Conservation (phyloP, 2,888 invertebrate genomes). For the Galeruca laticollis region DNA sequence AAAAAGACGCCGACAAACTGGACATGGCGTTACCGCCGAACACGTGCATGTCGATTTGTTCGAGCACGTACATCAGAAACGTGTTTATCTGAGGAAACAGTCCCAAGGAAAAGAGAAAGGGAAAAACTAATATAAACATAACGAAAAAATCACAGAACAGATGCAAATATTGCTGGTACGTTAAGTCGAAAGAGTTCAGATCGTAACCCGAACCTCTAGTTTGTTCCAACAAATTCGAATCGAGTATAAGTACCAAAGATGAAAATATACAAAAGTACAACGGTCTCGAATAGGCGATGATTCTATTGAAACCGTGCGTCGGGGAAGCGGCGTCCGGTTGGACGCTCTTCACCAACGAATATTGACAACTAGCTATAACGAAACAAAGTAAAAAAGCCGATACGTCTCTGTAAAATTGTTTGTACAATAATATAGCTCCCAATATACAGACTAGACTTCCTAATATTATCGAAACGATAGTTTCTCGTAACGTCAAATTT, state of each 20-base stretch:
- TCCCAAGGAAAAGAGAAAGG: constrained; percentile 93
- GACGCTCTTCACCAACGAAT: constrained; percentile 95
- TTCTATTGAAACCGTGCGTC: constrained; percentile 96
- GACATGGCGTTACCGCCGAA: constrained; percentile 92
- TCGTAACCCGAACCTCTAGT: constrained; percentile 49
- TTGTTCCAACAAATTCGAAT: constrained; percentile 65
- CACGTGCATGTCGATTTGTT: constrained; percentile 92
- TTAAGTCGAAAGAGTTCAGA: constrained; percentile 31
- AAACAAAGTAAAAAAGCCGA: constrained; percentile 96
- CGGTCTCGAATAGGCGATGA: constrained; percentile 93
- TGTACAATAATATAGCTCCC: constrained; percentile 85
- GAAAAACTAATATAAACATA: constrained; percentile 88
- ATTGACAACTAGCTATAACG: constrained; percentile 98
- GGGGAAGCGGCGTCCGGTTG: constrained; percentile 99
- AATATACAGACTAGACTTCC: constrained; percentile 88
- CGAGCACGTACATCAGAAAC: constrained; percentile 94
- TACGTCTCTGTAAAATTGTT: constrained; percentile 91
- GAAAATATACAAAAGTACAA: constrained; percentile 92
- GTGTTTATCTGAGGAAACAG: constrained; percentile 98
- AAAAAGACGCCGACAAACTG: constrained; percentile 85
- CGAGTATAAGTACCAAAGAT: constrained; percentile 61
- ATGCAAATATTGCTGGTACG: constrained; percentile 74
- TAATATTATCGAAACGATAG: constrained; percentile 83
- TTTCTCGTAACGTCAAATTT: constrained; percentile 86
- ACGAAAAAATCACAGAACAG: constrained; percentile 81